Conservation (phyloP, 2,888 invertebrate genomes). For the Drosophila algonquin region DNA sequence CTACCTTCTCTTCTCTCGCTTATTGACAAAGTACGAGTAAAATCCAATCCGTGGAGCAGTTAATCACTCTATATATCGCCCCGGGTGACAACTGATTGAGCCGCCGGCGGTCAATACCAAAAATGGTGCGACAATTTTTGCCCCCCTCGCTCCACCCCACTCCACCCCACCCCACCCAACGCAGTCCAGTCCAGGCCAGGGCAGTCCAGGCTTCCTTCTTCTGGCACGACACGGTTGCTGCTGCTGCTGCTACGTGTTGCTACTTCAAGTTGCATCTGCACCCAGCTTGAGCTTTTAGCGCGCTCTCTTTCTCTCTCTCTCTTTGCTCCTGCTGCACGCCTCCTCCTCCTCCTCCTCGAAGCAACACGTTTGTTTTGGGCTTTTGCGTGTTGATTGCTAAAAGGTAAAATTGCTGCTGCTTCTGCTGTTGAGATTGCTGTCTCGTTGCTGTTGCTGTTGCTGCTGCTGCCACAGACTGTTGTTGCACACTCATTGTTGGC, state of each 20-base stretch:
- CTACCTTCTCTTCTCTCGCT: slow-evolving; percentile 3
- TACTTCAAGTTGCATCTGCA: slow-evolving; percentile 21
- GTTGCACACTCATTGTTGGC: slow-evolving; percentile 81
- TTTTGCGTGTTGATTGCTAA: slow-evolving; percentile 77
- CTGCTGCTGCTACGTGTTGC: slow-evolving; percentile 54
- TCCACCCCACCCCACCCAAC: background rate
- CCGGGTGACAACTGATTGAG: slow-evolving; percentile 79
- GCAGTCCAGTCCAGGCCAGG: background rate
- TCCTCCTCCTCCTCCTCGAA: slow-evolving; percentile 13
- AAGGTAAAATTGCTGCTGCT: slow-evolving; percentile 36
- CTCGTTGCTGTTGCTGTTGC: slow-evolving; percentile 27
- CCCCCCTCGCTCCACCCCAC: background rate
- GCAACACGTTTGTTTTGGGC: slow-evolving; percentile 74
- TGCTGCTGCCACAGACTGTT: slow-evolving; percentile 53
- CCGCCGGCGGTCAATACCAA: slow-evolving; percentile 60
- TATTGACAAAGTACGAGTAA: slow-evolving; percentile 37
- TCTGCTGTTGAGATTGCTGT: slow-evolving; percentile 22
- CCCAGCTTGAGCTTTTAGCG: background rate
- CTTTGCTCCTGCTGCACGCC: background rate
- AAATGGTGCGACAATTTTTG: slow-evolving; percentile 60
- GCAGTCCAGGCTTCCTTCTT: background rate
- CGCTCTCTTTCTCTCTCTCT: background rate
- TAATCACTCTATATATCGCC: slow-evolving; percentile 78
- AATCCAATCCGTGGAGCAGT: slow-evolving; percentile 71
- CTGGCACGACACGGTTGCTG: slow-evolving; percentile 20